Evolutionary conservation across 2,113 vertebrate species (phyloP).

Genomic region (Daboia siamensis): DNA sequence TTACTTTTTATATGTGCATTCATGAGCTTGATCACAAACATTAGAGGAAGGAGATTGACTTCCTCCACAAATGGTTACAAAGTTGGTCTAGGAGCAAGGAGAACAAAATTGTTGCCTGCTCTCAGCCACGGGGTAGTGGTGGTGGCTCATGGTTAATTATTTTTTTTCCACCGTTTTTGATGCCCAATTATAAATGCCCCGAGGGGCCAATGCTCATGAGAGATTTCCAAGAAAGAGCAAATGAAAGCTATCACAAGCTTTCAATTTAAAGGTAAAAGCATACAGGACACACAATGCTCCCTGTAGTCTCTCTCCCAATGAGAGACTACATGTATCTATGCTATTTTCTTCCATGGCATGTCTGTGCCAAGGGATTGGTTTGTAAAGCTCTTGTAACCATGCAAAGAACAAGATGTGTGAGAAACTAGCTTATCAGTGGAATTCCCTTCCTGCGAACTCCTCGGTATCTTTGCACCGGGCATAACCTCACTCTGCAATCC

Average conservation of each 20-base stretch:
- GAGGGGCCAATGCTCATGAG: neutral
- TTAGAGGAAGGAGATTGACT: neutral
- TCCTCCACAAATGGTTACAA: neutral
- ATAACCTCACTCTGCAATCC: neutral
- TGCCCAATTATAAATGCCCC: neutral
- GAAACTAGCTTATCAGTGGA: neutral
- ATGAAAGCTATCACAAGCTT: neutral
- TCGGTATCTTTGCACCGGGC: neutral
- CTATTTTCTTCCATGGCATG: neutral
- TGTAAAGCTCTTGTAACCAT: neutral
- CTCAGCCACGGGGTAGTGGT: neutral
- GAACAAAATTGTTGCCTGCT: neutral
- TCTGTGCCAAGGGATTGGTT: neutral
- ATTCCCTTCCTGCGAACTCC: neutral
- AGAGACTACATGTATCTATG: neutral
- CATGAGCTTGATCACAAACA: neutral
- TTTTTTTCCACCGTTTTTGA: neutral
- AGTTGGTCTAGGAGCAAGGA: neutral
- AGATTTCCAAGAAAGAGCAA: neutral
- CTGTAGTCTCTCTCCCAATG: too few species aligned
- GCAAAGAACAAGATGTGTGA: neutral
- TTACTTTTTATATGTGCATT: neutral
- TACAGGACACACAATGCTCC: neutral
- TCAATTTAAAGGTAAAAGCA: neutral
- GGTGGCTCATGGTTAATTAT: neutral